Base-by-base conservation (phyloP, 2,888 invertebrate genomes). In the Nipponacmea schrenckii region DNA sequence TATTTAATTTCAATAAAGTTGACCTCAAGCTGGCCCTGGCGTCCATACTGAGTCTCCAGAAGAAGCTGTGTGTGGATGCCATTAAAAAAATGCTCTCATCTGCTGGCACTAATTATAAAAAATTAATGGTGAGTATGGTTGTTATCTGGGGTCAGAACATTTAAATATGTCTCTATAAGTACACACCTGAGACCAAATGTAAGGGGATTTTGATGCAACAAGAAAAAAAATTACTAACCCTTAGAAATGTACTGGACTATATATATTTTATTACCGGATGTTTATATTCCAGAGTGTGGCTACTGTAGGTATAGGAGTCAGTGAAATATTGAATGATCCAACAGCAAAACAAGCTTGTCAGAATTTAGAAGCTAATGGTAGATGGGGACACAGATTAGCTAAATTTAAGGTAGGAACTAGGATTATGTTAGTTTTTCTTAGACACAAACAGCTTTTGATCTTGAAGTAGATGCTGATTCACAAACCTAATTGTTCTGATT, bases 361-460 rank as follows among this genome's bases (percentile, higher is more conserved):
- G 67, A 69, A 74, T 27, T 72, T 84, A 27, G 79, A 82, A 56
- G 79, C 68, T 56, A 79, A 81, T 71, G 82, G 85, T 17, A 75
- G 73, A 26, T 86, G 86, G 85, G 85, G 84, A 14, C 79, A 83
- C 73, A 80, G 81, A 26, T 80, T 86, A 10, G 76, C 78, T 48
- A 85, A 85, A 78, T 74, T 83, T 50, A 84, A 85, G 81, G 82
- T 83, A 70, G 71, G 66, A 48, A 26, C 72, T 74, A 56, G 64
- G n/a, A 62, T 48, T 14, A 56, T 5, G n/a, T 4, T 62, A 24
- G 17, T 67, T 17, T 12, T 24, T 24, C 20, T 12, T 10, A n/a
- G 4, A 48, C 8, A 24, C n/a, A n/a, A n/a, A n/a, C n/a, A n/a
- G n/a, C n/a, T n/a, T n/a, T n/a, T n/a, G n/a, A n/a, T n/a, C n/a